Evolutionary conservation across 2,888 invertebrate species (phyloP), one percentile per base, ranked within the genome.

Genomic region (Myopa testacea): DNA sequence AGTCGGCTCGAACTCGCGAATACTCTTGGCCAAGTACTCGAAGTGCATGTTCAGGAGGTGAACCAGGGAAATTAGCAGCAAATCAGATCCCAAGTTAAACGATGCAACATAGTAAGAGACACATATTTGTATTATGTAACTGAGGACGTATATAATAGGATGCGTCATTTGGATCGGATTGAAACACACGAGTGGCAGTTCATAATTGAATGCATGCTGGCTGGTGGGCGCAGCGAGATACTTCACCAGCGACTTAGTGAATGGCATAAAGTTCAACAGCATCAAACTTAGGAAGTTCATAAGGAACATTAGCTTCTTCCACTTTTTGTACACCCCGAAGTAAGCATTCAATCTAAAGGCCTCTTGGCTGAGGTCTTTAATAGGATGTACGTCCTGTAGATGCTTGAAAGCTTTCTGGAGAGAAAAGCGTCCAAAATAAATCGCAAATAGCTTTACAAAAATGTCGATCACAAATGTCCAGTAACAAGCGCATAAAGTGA

Each of bases 41-140:
- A 84, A 83, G 67, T 84, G 81, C 83, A 84, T 84, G 70, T 83
- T 83, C 8, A 81, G 71, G 8, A 82, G 62, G 19, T 83, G 80
- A 1, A 83, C 82, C 19, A 72, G 34, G 0, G 81, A 76, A 2
- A 81, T 77, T 0, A 84, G 45, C 34, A 84, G 26, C 10, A 83
- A 73, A 79, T 84, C 84, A 6, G 81, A 74, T 3, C 82, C 82
- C 34, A 83, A 38, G 78, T 81, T 83, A 0, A 76, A 45, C 34
- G 75, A 77, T 6, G 82, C 81, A 5, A 78, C 19, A 19, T 8
- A 37, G 65, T 78, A 82, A 0, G 80, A 68, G 1, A 69, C 80
- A 62, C 65, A n/a, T 6, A 70, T 65, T 34, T 84, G 84, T 5
- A 26, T 52, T 0, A 79, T 1, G 71, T 82, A 83, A 2, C 77